Percentiles rank a stretch among this genome's conserved stretches.
phyloP scores from a whole-genome alignment of 2,888 invertebrate species.

The Andrena camellia region DNA sequence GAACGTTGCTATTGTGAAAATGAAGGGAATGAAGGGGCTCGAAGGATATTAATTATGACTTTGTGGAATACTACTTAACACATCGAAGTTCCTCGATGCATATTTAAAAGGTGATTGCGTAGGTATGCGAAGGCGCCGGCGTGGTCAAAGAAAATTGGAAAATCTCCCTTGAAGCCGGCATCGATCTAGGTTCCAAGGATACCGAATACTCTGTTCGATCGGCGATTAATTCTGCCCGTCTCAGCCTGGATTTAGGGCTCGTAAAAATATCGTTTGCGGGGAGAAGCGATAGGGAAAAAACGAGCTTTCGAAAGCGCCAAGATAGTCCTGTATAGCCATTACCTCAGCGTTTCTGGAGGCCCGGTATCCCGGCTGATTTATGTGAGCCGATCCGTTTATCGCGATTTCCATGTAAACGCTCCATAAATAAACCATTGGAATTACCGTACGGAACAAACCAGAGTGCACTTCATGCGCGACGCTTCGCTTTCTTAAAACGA shows the following conservation, averaged over 20 bases:
- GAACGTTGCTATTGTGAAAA: too few species aligned
- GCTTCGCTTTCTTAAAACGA: constrained; percentile 3
- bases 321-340: constrained; percentile 47
- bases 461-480: neutral
- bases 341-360: constrained; percentile 24
- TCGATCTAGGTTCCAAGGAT: constrained; percentile 43
- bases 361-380: constrained; percentile 45
- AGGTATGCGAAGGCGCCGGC: neutral
- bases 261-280: constrained; percentile 54
- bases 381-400: constrained; percentile 47
- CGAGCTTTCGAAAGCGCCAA: constrained; percentile 50
- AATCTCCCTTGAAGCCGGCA: constrained; percentile 6
- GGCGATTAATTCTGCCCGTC: constrained; percentile 56
- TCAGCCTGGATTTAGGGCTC: constrained; percentile 56
- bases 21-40: too few species aligned
- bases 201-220: constrained; percentile 40
- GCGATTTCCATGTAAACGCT: constrained; percentile 37
- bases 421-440: constrained; percentile 34
- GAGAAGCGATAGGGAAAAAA: constrained; percentile 52
- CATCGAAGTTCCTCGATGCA: neutral
- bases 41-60: too few species aligned
- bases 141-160: neutral
- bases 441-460: constrained; percentile 15
- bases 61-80: neutral
- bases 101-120: neutral